Evolutionary conservation across 2,113 vertebrate species (phyloP).

Genomic region (Rhabdornis inornatus): DNA sequence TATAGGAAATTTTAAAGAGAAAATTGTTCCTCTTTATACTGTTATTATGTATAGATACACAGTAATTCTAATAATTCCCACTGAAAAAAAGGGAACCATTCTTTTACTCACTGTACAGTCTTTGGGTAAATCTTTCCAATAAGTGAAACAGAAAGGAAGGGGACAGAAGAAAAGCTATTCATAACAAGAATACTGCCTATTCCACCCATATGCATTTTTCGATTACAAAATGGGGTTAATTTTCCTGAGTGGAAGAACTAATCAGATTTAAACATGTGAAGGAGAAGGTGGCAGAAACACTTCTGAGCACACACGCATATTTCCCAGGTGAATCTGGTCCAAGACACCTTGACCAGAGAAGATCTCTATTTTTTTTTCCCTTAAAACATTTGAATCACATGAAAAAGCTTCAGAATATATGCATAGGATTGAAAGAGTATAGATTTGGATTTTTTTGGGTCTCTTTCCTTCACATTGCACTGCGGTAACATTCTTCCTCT

Average conservation of each 20-base stretch:
- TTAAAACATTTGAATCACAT: slow-evolving; percentile 20
- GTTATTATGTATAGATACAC: neutral
- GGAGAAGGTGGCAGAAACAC: neutral
- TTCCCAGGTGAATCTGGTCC: neutral
- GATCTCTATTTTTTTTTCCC: neutral
- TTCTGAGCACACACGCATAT: neutral
- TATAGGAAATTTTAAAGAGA: neutral
- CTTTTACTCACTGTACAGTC: neutral
- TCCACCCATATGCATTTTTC: neutral
- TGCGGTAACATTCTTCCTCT: slow-evolving; percentile 58
- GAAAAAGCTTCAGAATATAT: neutral
- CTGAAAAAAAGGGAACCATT: neutral
- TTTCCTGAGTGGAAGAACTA: neutral
- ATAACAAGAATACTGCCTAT: neutral
- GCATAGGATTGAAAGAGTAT: neutral
- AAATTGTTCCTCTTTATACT: neutral
- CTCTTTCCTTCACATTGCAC: neutral
- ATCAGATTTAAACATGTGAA: neutral
- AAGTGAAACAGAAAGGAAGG: neutral
- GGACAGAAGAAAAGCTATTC: neutral
- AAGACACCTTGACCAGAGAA: neutral
- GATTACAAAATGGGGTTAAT: neutral
- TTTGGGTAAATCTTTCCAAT: neutral
- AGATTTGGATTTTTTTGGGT: neutral
- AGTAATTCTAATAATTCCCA: neutral